Conservation (phyloP, 2,888 invertebrate species). For the Nomada fucata region DNA sequence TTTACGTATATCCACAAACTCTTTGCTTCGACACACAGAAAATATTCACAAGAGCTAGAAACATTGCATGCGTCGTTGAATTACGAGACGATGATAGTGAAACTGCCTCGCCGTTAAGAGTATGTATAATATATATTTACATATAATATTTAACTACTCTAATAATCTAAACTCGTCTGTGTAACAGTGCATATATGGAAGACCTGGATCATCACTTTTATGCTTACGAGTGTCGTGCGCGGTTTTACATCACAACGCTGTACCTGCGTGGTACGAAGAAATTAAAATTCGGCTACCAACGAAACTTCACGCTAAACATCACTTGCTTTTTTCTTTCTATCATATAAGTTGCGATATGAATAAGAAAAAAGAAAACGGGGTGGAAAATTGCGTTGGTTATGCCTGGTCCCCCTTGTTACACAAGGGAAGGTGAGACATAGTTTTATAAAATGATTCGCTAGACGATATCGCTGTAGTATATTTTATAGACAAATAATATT, state of each 20-base stretch:
- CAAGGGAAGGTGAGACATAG: constrained; percentile 87
- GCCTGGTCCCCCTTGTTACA: constrained; percentile 95
- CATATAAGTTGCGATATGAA: constrained; percentile 97
- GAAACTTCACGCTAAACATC: constrained; percentile 93
- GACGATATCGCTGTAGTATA: not conserved
- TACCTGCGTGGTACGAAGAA: constrained; percentile 96
- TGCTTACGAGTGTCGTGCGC: constrained; percentile 90
- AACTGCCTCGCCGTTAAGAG: constrained; percentile 90
- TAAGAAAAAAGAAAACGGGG: constrained; percentile 90
- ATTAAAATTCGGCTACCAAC: constrained; percentile 96
- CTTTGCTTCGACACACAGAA: constrained; percentile 96
- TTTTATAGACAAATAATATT: constrained; percentile 1
- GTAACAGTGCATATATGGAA: constrained; percentile 89
- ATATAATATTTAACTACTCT: constrained; percentile 16
- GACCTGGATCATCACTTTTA: constrained; percentile 88
- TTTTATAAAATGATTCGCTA: not conserved
- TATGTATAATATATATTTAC: constrained; percentile 82
- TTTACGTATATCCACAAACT: constrained; percentile 95
- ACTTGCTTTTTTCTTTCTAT: constrained; percentile 97
- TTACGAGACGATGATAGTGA: constrained; percentile 93
- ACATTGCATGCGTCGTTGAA: constrained; percentile 96
- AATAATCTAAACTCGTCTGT: not conserved
- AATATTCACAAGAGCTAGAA: constrained; percentile 95
- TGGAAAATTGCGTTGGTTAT: constrained; percentile 95
- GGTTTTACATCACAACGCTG: constrained; percentile 95